Conservation (phyloP, 2,797 vertebrate species). For the Erethizon dorsatum region DNA sequence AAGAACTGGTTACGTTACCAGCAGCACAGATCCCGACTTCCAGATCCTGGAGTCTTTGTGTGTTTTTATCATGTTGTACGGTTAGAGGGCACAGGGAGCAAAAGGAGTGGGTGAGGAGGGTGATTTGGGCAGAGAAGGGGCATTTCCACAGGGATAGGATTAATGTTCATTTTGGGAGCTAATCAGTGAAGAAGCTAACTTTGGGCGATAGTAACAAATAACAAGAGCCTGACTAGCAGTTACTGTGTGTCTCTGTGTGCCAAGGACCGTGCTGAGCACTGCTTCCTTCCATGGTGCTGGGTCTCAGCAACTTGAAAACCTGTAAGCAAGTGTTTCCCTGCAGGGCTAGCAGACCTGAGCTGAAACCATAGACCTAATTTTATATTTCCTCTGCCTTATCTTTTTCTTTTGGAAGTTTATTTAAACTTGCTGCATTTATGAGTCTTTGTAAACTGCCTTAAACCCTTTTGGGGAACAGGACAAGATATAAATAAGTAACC, state of each 20-base stretch:
- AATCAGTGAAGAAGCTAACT: background rate
- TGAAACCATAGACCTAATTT: background rate
- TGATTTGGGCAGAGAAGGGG: background rate
- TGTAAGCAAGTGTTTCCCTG: background rate
- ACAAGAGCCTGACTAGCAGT: background rate
- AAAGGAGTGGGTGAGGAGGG: background rate
- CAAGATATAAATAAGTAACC: conserved; percentile 33
- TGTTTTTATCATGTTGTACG: background rate
- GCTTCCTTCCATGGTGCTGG: background rate
- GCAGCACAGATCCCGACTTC: background rate
- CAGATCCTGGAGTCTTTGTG: background rate
- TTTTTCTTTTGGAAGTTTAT: conserved; percentile 40
- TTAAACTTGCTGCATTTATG: background rate
- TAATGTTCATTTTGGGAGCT: background rate
- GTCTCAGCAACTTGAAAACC: background rate
- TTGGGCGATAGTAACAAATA: background rate
- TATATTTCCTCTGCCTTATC: background rate
- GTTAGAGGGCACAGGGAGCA: background rate
- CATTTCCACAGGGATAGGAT: background rate
- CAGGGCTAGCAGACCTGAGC: background rate
- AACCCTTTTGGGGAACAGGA: background rate
- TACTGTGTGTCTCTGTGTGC: background rate
- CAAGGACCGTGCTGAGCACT: no score
- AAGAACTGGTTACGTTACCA: background rate
- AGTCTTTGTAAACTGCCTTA: conserved; percentile 26